Percentiles rank a stretch among this genome's conserved stretches.
Evolutionary conservation across 1,140 invertebrate genomes (phyloP).

Genomic region (Cephus cinctus): DNA sequence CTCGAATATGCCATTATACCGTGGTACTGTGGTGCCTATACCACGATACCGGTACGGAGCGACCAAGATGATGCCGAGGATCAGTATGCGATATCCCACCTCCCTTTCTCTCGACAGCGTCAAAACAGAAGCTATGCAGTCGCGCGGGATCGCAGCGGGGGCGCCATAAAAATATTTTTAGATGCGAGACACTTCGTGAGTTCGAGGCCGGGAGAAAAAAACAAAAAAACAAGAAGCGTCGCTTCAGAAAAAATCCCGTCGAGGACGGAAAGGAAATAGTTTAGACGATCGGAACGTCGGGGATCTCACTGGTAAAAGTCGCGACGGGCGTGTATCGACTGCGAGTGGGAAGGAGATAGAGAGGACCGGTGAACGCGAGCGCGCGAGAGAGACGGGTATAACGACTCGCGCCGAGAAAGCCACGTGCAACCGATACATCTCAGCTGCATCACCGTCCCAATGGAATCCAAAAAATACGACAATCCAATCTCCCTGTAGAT

Average conservation of each 20-base stretch:
- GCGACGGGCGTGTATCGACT: too few relatives aligned
- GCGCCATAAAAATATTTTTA: slow-evolving; percentile 57
- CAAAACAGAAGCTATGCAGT: slow-evolving; percentile 34
- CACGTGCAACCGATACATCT: slow-evolving; percentile 51
- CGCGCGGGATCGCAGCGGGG: slow-evolving; percentile 43
- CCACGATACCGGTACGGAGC: too few relatives aligned
- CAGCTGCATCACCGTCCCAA: slow-evolving; percentile 25
- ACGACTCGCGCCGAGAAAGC: slow-evolving; percentile 13
- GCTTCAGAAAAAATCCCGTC: slow-evolving; percentile 5
- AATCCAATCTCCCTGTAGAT: slow-evolving; percentile 26
- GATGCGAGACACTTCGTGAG: slow-evolving; percentile 24
- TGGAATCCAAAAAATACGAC: slow-evolving; percentile 23
- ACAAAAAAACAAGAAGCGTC: slow-evolving; percentile 12
- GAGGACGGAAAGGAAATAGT: slow-evolving; percentile 40
- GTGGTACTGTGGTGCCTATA: too few relatives aligned
- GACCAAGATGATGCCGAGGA: too few relatives aligned
- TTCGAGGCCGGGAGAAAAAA: background rate
- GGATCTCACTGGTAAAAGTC: too few relatives aligned
- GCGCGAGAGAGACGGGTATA: too few relatives aligned
- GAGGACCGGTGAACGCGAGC: too few relatives aligned
- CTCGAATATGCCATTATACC: too few relatives aligned
- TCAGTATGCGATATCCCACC: too few relatives aligned
- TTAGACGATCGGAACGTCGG: slow-evolving; percentile 39
- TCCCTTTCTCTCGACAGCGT: too few relatives aligned
- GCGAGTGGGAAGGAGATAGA: too few relatives aligned